These are phyloP conservation scores for Panulirus ornatus DNA, from an alignment of 1,140 invertebrate genomes.

Conservation along the genomic window DNA sequence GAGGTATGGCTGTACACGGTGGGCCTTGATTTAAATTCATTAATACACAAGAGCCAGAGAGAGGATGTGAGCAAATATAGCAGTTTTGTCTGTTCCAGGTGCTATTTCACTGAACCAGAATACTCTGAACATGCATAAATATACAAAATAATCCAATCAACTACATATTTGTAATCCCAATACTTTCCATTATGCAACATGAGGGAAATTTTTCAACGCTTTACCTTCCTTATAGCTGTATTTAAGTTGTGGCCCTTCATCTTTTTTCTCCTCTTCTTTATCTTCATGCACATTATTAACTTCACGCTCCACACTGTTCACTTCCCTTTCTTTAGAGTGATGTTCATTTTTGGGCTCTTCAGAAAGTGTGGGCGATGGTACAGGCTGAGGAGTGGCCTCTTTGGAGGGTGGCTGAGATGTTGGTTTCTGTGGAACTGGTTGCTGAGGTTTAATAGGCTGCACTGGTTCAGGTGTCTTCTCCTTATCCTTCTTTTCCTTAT, in stretches of 20 bases:
- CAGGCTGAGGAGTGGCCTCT: conserved; percentile 33
- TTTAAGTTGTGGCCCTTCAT: conserved; percentile 31
- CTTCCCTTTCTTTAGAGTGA: not conserved
- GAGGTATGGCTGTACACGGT: too few relatives aligned
- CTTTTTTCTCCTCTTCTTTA: conserved; percentile 9
- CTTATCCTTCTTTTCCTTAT: conserved; percentile 1
- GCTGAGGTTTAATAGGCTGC: not conserved
- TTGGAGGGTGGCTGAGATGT: not conserved
- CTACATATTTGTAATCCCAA: too few relatives aligned
- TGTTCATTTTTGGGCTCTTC: conserved; percentile 2
- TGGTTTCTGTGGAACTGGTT: not conserved
- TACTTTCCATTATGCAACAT: too few relatives aligned
- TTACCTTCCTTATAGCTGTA: not conserved
- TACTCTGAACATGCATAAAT: too few relatives aligned
- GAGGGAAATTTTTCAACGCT: too few relatives aligned
- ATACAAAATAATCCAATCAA: too few relatives aligned
- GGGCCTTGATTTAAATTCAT: too few relatives aligned
- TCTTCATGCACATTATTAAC: conserved; percentile 26
- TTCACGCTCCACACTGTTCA: conserved; percentile 20
- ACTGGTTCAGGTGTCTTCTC: not conserved
- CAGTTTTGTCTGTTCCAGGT: too few relatives aligned
- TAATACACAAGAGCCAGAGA: too few relatives aligned
- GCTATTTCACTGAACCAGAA: too few relatives aligned
- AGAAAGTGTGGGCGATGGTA: not conserved
- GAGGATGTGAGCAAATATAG: too few relatives aligned